These are phyloP conservation scores for Schlechtendalia chinensis DNA, from an alignment of 1,140 invertebrate genomes.

Conservation along the genomic window DNA sequence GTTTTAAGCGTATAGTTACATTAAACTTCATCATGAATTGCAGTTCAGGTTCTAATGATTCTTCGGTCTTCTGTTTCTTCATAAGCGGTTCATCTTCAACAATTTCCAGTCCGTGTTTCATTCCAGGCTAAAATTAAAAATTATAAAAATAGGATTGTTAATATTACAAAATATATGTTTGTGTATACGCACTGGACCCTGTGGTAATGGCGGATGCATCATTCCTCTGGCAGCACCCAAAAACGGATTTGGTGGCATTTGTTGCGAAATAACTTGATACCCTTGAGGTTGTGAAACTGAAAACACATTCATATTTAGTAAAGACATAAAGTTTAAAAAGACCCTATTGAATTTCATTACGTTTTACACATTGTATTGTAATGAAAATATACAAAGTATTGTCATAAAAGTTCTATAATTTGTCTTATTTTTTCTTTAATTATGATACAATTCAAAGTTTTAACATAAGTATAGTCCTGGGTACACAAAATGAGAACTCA, in stretches of 20 bases:
- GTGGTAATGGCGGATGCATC: conserved; percentile 39
- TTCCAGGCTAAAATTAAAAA: conserved; percentile 51
- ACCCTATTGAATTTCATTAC: no score
- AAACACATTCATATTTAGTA: neutral
- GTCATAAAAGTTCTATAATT: no score
- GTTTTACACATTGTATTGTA: no score
- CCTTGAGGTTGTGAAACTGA: conserved; percentile 35
- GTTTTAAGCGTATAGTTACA: conserved; percentile 35
- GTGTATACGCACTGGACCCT: conserved; percentile 22
- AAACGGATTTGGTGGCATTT: conserved; percentile 48
- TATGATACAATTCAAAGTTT: no score
- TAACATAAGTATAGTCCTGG: no score
- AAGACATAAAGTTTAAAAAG: no score
- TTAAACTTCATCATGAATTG: conserved; percentile 71
- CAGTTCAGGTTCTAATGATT: conserved; percentile 84
- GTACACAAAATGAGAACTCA: no score
- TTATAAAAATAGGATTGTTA: no score
- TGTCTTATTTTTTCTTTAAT: no score
- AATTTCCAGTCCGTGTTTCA: conserved; percentile 53
- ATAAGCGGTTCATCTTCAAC: conserved; percentile 79
- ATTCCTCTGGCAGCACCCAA: conserved; percentile 42
- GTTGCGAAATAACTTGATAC: conserved; percentile 34
- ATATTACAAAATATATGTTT: neutral
- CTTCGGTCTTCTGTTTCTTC: conserved; percentile 89
- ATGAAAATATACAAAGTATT: no score